Evolutionary conservation across 2,113 vertebrate species (phyloP), one percentile per base, ranked within the genome.

Genomic region (Cephalopterus ornatus): DNA sequence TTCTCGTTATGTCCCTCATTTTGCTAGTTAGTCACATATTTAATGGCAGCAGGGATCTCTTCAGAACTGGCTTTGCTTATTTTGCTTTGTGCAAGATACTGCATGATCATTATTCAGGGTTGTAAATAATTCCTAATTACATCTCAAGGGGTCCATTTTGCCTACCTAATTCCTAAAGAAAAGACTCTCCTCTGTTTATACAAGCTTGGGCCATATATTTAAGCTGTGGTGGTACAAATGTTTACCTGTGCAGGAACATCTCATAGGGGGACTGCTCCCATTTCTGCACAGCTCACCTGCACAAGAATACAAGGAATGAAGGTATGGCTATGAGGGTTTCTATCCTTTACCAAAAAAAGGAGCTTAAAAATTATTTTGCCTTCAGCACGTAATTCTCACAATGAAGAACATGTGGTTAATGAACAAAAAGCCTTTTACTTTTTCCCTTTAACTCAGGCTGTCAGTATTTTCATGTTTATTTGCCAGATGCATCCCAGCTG

Each of bases 401-500:
- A 91, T 0, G 6, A 94, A 93, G 91, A 96, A 95, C 96, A 97
- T 96, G 95, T 96, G 96, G 89, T 79, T 95, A 95, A 96, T 95
- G 96, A 97, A 95, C 92, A 97, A 96, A 96, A 96, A 98, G 90
- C 87, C 30, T 59, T 95, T 97, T 92, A 91, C 72, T 94, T 97
- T 92, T 84, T 79, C 59, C 66, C 85, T 96, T 88, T 95, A 96
- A 96, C 68, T 95, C 72, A 92, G 94, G 66, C 95, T 96, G 96
- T 96, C 96, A 96, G 91, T 93, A 87, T 96, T 93, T 96, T 92
- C 93, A 94, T 95, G 96, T 98, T 95, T 95, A 97, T 92, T 94
- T 97, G 97, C 97, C 97, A 98, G 95, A 93, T 97, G 94, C 86
- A 96, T 97, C 96, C 95, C 97, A 98, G 97, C 97, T 98, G 97